phyloP scores from a whole-genome alignment of 2,888 invertebrate genomes.

The Lamellibrachia satsuma region DNA sequence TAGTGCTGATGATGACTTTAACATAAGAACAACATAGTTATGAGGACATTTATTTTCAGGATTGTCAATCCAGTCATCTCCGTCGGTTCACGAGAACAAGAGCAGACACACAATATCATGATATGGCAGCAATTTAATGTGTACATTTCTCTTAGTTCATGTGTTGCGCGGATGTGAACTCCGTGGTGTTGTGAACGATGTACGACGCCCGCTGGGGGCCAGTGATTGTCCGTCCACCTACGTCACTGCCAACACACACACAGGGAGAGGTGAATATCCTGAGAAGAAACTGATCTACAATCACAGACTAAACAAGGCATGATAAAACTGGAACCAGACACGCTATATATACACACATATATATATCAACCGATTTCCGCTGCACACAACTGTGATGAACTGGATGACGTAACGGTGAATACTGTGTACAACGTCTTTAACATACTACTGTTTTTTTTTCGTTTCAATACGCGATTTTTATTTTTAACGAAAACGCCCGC shows the following conservation, averaged over 20 bases:
- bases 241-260: not conserved
- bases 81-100: not conserved
- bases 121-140: not conserved
- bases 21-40: not conserved
- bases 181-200: not conserved
- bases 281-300: conserved; percentile 5
- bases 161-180: not conserved
- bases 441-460: not conserved
- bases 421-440: not conserved
- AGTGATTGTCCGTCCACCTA: not conserved
- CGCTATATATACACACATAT: not conserved
- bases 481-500: not conserved
- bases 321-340: not conserved
- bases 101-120: not conserved
- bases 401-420: not conserved
- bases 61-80: not conserved
- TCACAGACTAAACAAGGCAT: conserved; percentile 6
- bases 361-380: not conserved
- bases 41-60: not conserved
- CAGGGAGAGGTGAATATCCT: not conserved
- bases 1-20: not conserved
- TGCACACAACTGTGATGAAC: conserved; percentile 7
- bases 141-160: not conserved
- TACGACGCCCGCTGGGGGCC: not conserved
- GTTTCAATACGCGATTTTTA: not conserved